Evolutionary conservation across 2,797 vertebrate genomes (phyloP).

Genomic region (Gymnopithys bicolor): DNA sequence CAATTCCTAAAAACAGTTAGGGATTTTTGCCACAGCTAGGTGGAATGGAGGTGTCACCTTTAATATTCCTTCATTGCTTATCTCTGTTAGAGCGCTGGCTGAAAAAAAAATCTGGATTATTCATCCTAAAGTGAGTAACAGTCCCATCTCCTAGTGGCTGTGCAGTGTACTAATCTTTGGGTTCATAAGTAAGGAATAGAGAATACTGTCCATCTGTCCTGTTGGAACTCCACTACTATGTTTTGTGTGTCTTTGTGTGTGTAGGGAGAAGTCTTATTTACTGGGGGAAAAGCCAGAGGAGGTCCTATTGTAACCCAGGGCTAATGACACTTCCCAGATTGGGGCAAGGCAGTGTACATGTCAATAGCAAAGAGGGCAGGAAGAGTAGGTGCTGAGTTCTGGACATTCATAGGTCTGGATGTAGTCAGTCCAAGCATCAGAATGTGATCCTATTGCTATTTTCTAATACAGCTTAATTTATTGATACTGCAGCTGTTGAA

Average conservation of each 20-base stretch:
- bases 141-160: not conserved
- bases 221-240: not conserved
- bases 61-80: not conserved
- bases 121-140: not conserved
- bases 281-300: not conserved
- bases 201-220: not conserved
- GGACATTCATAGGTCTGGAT: not conserved
- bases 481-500: conserved; percentile 22
- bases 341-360: not conserved
- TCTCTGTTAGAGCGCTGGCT: not conserved
- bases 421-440: not conserved
- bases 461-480: conserved; percentile 39
- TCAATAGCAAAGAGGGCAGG: not conserved
- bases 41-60: not conserved
- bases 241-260: not conserved
- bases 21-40: not conserved
- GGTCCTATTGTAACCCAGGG: not conserved
- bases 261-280: not conserved
- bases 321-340: not conserved
- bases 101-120: not conserved
- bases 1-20: not conserved
- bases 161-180: not conserved
- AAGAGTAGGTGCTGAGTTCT: not conserved
- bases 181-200: not conserved
- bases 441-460: not conserved